Conservation (phyloP, 2,888 invertebrate genomes). For the Chymomyza fuscimana region DNA sequence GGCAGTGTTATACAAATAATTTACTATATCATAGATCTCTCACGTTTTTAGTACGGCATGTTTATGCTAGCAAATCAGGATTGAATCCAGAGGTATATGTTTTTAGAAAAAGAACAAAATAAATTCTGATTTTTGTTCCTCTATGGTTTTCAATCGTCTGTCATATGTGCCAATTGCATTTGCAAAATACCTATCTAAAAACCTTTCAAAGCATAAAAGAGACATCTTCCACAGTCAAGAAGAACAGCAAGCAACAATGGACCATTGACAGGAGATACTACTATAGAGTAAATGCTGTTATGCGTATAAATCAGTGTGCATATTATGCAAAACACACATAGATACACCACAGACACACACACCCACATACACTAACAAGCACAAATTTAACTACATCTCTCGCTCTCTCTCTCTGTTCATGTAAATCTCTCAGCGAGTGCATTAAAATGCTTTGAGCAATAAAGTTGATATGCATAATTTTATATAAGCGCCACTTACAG, state of each 20-base stretch:
- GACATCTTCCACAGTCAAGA: neutral
- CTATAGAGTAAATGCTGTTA: neutral
- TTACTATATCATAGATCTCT: no score
- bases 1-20: no score
- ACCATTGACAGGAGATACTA: neutral
- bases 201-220: no score
- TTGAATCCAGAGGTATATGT: no score
- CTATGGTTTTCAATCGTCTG: no score
- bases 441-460: conserved; percentile 46
- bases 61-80: no score
- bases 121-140: no score
- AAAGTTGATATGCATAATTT: conserved; percentile 71
- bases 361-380: neutral
- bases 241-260: neutral
- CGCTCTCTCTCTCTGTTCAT: neutral
- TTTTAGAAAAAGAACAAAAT: no score
- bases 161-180: no score
- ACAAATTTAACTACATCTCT: neutral
- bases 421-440: neutral
- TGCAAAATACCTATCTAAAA: no score
- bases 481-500: conserved; percentile 43
- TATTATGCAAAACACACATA: neutral
- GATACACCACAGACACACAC: neutral
- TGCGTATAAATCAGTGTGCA: neutral
- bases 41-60: no score